A percentile compares a stretch with the other conserved stretches of the same genome.
Conservation (phyloP, 2,113 vertebrate genomes). For the Psammodynastes pulverulentus region DNA sequence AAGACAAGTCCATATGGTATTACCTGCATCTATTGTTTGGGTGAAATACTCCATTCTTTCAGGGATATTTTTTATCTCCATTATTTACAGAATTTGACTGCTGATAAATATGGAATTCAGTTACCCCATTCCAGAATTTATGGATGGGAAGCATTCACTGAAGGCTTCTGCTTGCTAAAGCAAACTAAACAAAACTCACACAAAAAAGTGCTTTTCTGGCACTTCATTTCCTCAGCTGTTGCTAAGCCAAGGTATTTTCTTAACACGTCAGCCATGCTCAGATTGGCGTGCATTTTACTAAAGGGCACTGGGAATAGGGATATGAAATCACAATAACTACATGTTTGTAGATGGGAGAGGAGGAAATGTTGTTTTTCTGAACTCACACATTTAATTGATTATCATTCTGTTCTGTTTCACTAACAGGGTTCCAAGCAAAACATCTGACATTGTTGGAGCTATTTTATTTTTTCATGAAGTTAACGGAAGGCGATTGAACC, state of each 20-base stretch:
- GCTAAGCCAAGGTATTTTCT: conserved; percentile 51
- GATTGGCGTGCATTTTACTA: conserved; percentile 53
- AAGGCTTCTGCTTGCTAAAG: background rate
- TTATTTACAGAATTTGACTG: background rate
- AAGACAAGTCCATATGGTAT: too few species aligned
- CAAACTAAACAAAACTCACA: accelerated
- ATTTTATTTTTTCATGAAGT: conserved; percentile 13
- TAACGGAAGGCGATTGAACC: background rate
- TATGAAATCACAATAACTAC: conserved; percentile 46
- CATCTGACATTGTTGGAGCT: conserved; percentile 13
- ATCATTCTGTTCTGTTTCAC: conserved; percentile 32
- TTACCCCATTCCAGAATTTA: conserved; percentile 11
- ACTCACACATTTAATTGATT: conserved; percentile 51
- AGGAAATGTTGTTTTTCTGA: conserved; percentile 41
- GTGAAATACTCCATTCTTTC: background rate
- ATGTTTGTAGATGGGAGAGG: conserved; percentile 40
- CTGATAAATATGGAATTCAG: background rate
- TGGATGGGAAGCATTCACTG: conserved; percentile 15
- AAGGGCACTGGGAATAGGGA: conserved; percentile 56
- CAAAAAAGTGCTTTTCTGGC: conserved; percentile 25
- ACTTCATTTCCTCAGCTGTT: conserved; percentile 7
- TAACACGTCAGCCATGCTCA: conserved; percentile 49
- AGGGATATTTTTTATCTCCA: background rate
- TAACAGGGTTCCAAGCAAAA: conserved; percentile 42
- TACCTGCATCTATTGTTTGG: too few species aligned